Percentiles rank a stretch among this genome's conserved stretches.
These are phyloP conservation scores for Drosophila teissieri DNA, from an alignment of 1,140 invertebrate genomes.

Conservation along the genomic window DNA sequence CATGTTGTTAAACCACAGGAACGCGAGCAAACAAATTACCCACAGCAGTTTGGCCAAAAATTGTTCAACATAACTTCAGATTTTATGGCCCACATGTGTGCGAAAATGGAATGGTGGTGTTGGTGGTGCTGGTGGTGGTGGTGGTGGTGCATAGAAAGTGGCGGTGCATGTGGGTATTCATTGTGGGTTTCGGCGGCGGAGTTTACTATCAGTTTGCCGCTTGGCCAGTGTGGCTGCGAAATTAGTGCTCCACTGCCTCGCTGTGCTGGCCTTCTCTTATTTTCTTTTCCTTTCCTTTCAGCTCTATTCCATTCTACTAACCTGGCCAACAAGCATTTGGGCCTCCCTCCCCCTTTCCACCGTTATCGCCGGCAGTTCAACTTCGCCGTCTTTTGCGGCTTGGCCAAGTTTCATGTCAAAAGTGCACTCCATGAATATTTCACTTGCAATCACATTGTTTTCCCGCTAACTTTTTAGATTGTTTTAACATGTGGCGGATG, in stretches of 20 bases:
- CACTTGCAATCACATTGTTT: constrained; percentile 83
- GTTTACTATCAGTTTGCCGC: constrained; percentile 71
- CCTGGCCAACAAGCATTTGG: constrained; percentile 32
- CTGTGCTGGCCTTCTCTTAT: neutral
- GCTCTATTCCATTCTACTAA: neutral
- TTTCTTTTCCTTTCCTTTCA: neutral
- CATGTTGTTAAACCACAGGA: constrained; percentile 58
- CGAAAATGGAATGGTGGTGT: constrained; percentile 15
- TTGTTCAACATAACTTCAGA: constrained; percentile 79
- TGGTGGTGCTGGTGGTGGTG: neutral
- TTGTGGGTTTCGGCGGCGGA: constrained; percentile 22
- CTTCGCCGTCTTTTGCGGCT: constrained; percentile 42
- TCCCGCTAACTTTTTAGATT: constrained; percentile 82
- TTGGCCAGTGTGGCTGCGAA: constrained; percentile 45
- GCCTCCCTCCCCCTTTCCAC: too few relatives aligned
- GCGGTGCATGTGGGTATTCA: constrained; percentile 23
- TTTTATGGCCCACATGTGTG: constrained; percentile 80
- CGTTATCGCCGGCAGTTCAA: neutral
- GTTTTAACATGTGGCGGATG: constrained; percentile 81
- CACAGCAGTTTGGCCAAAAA: constrained; percentile 69
- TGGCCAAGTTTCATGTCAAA: constrained; percentile 61
- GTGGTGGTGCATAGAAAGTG: constrained; percentile 7
- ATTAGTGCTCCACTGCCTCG: constrained; percentile 60
- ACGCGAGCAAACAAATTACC: constrained; percentile 64
- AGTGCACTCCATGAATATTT: constrained; percentile 81